These are phyloP conservation scores for Macroramphosus scolopax DNA, from an alignment of 2,797 vertebrate genomes.

Conservation along the genomic window DNA sequence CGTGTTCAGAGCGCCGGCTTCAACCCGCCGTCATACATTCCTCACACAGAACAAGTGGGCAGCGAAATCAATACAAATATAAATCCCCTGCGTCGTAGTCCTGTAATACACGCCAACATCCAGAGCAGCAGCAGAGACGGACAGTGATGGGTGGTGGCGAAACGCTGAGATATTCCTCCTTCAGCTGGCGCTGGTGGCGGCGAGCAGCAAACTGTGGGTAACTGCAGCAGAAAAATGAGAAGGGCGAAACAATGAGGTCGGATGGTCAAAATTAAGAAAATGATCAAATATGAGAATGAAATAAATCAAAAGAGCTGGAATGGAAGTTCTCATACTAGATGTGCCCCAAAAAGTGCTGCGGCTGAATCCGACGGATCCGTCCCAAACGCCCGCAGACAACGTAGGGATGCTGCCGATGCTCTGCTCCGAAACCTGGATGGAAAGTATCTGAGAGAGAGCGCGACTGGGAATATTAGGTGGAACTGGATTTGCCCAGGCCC, in stretches of 20 bases:
- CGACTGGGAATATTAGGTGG: slow-evolving; percentile 71
- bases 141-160: too few species aligned
- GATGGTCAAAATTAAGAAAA: slow-evolving; percentile 62
- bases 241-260: slow-evolving; percentile 58
- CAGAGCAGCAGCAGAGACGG: slow-evolving; percentile 56
- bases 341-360: slow-evolving; percentile 45
- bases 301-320: slow-evolving; percentile 67
- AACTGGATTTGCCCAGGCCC: slow-evolving; percentile 53
- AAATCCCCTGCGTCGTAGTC: slow-evolving; percentile 70
- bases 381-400: slow-evolving; percentile 32
- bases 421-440: slow-evolving; percentile 62
- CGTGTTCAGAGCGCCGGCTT: slow-evolving; percentile 51
- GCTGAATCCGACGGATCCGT: slow-evolving; percentile 60
- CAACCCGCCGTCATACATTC: slow-evolving; percentile 65
- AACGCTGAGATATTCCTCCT: too few species aligned
- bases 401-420: slow-evolving; percentile 36
- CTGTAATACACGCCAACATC: slow-evolving; percentile 61
- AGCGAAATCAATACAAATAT: slow-evolving; percentile 45
- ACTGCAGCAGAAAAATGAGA: slow-evolving; percentile 49
- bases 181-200: too few species aligned
- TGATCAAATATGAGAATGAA: slow-evolving; percentile 63
- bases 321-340: slow-evolving; percentile 75
- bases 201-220: slow-evolving; percentile 50
- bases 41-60: slow-evolving; percentile 47
- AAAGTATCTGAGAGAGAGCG: slow-evolving; percentile 70